These are phyloP conservation scores for Hoplias malabaricus DNA, from an alignment of 2,113 vertebrate species.

Conservation along the genomic window DNA sequence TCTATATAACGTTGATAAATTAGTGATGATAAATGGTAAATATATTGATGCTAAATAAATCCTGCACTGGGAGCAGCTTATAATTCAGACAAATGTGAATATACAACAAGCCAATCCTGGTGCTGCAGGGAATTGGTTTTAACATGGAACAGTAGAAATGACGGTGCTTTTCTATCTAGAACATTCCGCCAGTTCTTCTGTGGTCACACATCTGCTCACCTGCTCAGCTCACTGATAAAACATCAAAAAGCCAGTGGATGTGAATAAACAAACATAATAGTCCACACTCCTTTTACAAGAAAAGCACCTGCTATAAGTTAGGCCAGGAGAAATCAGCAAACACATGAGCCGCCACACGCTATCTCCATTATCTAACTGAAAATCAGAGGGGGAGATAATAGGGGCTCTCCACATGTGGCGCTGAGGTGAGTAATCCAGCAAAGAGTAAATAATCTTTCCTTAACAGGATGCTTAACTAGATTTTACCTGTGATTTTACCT, in stretches of 20 bases:
- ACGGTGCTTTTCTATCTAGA: neutral
- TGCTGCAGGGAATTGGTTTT: neutral
- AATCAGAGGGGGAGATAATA: conserved; percentile 70
- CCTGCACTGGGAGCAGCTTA: too few species aligned
- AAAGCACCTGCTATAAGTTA: conserved; percentile 57
- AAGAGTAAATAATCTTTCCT: neutral
- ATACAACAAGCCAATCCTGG: too few species aligned
- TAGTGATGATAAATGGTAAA: too few species aligned
- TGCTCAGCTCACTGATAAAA: conserved; percentile 27
- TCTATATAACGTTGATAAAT: too few species aligned
- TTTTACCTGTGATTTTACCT: too few species aligned
- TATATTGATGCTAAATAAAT: too few species aligned
- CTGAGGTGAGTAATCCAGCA: conserved; percentile 33
- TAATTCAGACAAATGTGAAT: too few species aligned
- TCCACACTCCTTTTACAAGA: conserved; percentile 31
- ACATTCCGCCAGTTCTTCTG: neutral
- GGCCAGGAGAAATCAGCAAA: conserved; percentile 36
- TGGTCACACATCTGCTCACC: conserved; percentile 29
- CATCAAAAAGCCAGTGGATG: conserved; percentile 4
- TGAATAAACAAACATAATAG: conserved; percentile 19
- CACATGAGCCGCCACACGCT: conserved; percentile 11
- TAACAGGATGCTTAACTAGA: too few species aligned
- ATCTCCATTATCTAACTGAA: conserved; percentile 74
- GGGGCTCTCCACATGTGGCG: conserved; percentile 49
- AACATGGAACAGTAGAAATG: neutral